These are phyloP conservation scores for Melipona quadrifasciata DNA, from an alignment of 1,140 invertebrate genomes.

Conservation along the genomic window DNA sequence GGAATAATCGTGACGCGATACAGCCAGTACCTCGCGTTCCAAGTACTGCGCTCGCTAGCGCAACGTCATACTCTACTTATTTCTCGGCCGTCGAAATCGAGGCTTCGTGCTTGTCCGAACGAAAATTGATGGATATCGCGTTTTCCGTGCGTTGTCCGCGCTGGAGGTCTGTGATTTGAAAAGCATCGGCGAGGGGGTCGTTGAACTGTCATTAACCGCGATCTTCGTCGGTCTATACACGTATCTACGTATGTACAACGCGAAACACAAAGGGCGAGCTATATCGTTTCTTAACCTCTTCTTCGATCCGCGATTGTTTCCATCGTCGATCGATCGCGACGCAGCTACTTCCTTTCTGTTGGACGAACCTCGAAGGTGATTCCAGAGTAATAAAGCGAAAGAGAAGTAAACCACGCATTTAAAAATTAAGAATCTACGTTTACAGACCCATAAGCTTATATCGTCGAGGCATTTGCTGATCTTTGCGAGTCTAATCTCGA, in stretches of 20 bases:
- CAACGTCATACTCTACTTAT: background rate
- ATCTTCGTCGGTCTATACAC: background rate
- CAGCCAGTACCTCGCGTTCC: no score
- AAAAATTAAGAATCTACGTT: no score
- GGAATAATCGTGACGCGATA: background rate
- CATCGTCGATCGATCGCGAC: background rate
- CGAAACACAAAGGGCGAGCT: background rate
- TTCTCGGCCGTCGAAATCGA: background rate
- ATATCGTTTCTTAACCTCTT: background rate
- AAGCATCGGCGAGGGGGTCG: background rate
- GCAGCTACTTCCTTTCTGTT: no score
- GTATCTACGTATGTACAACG: background rate
- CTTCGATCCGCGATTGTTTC: background rate
- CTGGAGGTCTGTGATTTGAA: background rate
- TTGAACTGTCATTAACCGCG: constrained; percentile 1
- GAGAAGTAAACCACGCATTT: no score
- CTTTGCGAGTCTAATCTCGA: no score
- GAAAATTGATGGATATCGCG: background rate
- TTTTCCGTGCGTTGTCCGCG: background rate
- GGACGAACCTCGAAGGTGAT: background rate
- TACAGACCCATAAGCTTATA: no score
- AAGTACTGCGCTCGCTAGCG: background rate
- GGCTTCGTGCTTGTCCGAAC: background rate
- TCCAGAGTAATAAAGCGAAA: background rate
- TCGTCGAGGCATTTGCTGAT: no score